Evolutionary conservation across 2,888 invertebrate species (phyloP).

Genomic region (Nasonia oneida): DNA sequence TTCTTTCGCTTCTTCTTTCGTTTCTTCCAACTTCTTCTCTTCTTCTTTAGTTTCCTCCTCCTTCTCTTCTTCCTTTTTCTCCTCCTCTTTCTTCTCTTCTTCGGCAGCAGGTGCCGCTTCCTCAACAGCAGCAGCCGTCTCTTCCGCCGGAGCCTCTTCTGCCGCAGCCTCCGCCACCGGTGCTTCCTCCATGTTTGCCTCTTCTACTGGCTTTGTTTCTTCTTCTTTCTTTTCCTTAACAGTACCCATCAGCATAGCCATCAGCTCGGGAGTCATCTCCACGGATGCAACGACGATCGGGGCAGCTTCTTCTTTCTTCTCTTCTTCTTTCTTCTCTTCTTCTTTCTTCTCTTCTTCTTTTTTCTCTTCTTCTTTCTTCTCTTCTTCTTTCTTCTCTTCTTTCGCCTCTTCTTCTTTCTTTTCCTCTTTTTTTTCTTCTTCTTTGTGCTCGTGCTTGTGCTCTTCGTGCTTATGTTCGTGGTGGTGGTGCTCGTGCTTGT

Average conservation of each 20-base stretch:
- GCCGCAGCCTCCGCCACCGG: neutral
- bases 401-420: neutral
- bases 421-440: neutral
- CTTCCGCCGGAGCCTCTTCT: neutral
- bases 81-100: neutral
- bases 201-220: neutral
- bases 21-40: neutral
- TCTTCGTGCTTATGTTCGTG: neutral
- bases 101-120: neutral
- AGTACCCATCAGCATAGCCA: slow-evolving; percentile 39
- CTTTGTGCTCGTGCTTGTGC: neutral
- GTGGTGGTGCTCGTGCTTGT: neutral
- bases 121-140: neutral
- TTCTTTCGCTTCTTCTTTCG: neutral
- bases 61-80: neutral
- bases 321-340: neutral
- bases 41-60: neutral
- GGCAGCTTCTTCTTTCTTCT: neutral
- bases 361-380: neutral
- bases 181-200: neutral
- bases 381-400: slow-evolving; percentile 2
- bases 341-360: neutral
- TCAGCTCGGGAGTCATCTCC: slow-evolving; percentile 48
- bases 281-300: slow-evolving; percentile 36
- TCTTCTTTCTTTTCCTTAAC: neutral